Base-by-base conservation (phyloP, 2,113 vertebrate genomes). In the Synodontis membranacea region DNA sequence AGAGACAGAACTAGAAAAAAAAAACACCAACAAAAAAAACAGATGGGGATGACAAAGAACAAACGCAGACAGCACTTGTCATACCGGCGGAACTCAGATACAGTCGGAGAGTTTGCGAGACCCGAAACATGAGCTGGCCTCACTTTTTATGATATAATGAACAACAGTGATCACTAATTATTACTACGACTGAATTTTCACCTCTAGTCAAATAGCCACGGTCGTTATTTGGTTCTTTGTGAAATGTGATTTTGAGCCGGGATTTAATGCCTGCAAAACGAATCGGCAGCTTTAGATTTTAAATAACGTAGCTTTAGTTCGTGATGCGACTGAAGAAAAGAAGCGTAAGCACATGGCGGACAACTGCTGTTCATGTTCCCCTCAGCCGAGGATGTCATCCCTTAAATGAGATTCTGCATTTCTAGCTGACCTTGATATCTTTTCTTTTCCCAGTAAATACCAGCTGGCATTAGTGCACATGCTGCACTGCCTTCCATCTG, bases 281-380 rank as follows among this genome's bases (percentile, higher is more conserved):
- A 85, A 86, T 86, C 52, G 86, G 83, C 74, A 87, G 68, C 74
- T 66, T 82, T 39, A 88, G 80, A 87, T 87, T 85, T 82, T 42
- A 80, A 54, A 39, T 17, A 66, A 23, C 78, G 44, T 37, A 62
- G 42, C 56, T 50, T 80, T 68, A 56, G 34, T 68, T 66, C 15
- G 23, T 72, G 64, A 81, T 64, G 54, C 81, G 74, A 79, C 74
- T 86, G 58, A 86, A 76, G 48, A 85, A 84, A 66, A 62, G 58
- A 66, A 44, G 17, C 19, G 75, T 76, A 88, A 84, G 81, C 60
- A 75, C 39, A 80, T 50, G 48, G 34, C 74, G 76, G 52, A 80
- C 86, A 86, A 86, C 78, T 89, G 83, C 83, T 84, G 85, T 66
- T 88, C 64, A 10, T 62, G 42, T 82, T 82, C 76, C 54, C 28